These are phyloP conservation scores for Myrmecobius fasciatus DNA, from an alignment of 2,113 vertebrate species.

Conservation along the genomic window DNA sequence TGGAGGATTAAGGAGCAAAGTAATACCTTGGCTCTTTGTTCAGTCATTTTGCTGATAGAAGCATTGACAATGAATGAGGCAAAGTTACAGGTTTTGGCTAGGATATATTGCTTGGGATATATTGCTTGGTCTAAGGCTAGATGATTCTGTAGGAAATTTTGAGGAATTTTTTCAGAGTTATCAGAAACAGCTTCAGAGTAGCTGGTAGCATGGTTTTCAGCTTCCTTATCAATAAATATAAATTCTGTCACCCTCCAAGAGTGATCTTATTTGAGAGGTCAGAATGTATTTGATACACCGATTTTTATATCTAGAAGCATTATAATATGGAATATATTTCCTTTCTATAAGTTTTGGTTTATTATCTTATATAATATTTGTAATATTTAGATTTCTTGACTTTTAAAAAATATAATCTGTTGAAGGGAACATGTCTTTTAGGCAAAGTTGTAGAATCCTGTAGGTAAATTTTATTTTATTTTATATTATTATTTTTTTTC, in stretches of 20 bases:
- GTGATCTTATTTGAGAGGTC: conserved; percentile 4
- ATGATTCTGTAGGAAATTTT: neutral
- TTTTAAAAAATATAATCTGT: too few relatives aligned
- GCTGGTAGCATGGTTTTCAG: neutral
- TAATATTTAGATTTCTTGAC: neutral
- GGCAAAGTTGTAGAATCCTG: neutral
- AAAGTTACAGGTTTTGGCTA: neutral
- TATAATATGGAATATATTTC: neutral
- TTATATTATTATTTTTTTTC: too few relatives aligned
- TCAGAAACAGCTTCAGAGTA: neutral
- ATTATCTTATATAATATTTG: neutral
- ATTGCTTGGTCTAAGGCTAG: neutral
- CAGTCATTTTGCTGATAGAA: neutral
- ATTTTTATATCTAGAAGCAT: conserved; percentile 8
- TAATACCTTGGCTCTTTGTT: neutral
- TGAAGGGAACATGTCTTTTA: neutral
- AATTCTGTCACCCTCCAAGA: neutral
- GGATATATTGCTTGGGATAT: neutral
- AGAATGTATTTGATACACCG: neutral
- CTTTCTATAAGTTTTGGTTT: neutral
- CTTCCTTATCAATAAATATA: neutral
- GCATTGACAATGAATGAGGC: neutral
- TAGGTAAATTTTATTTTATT: neutral
- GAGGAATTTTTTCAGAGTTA: neutral
- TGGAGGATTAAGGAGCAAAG: neutral